Evolutionary conservation across 2,797 vertebrate species (phyloP), one percentile per base, ranked within the genome.

Genomic region (Merluccius polli): DNA sequence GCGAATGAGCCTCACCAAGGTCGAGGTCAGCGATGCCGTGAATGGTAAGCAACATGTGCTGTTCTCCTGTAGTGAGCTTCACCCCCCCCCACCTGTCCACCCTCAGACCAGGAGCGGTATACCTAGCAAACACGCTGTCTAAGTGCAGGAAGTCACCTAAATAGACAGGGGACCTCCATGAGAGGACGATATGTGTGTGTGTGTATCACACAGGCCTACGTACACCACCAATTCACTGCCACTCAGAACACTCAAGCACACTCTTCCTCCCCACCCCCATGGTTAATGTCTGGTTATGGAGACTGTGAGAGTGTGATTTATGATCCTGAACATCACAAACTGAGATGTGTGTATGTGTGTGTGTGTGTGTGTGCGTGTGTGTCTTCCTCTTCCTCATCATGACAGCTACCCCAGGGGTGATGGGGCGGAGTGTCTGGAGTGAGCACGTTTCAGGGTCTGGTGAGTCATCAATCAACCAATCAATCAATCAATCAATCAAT

Each of bases 371-470:
- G 6, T 52, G 21, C 41, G 12, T 16, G 12, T 2, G 4, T 8
- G 4, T 38, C 36, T 16, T 52, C 44, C 44, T 52, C 44, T 21
- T 52, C 52, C n/a, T 63, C 52, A 10, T 1, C 21, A 63, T 10
- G 21, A 32, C 70, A 94, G 93, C 78, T 9, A 93, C 92, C 48
- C 93, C 93, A 44, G 88, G 90, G 65, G 91, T 94, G 77, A 93
- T 94, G 81, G 93, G 93, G 18, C 91, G 90, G 73, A 94, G 89
- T 81, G 86, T 94, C 59, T 94, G 93, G 93, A 93, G 92, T 79
- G 93, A 93, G 33, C 81, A 88, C 16, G 81, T 85, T 2, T 93
- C 93, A 70, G 93, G 89, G 70, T 92, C 87, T 33, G 91, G 92
- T 91, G 75, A 85, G 89, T 77, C 31, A 9, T 71, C 8, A 12